Conservation (phyloP, 2,888 invertebrate genomes). For the Agriopis leucophaearia region DNA sequence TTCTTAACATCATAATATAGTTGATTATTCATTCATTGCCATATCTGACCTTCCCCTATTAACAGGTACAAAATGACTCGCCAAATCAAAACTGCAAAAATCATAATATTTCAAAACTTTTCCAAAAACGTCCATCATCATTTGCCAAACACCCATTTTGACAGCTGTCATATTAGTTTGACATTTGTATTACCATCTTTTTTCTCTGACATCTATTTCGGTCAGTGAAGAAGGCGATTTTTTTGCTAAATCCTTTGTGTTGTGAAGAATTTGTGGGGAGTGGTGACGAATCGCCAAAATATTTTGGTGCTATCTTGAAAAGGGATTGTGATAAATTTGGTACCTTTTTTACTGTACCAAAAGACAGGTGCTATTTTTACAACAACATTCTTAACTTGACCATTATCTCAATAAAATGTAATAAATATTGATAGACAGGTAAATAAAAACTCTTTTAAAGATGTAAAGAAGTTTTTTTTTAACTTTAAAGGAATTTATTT, state of each 20-base stretch:
- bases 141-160: slow-evolving; percentile 72
- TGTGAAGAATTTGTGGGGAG: slow-evolving; percentile 37
- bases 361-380: slow-evolving; percentile 35
- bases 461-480: no score
- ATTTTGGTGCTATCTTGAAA: slow-evolving; percentile 53
- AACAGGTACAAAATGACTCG: slow-evolving; percentile 49
- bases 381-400: background rate
- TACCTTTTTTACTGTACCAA: slow-evolving; percentile 44
- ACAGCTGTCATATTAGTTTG: slow-evolving; percentile 81
- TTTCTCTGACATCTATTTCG: slow-evolving; percentile 49
- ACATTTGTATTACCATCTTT: slow-evolving; percentile 69
- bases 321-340: slow-evolving; percentile 50
- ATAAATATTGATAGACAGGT: background rate
- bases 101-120: slow-evolving; percentile 64
- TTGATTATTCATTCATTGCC: no score
- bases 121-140: slow-evolving; percentile 62
- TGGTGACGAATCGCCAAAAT: slow-evolving; percentile 57
- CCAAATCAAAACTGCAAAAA: slow-evolving; percentile 47
- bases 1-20: no score
- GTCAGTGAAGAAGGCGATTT: slow-evolving; percentile 51
- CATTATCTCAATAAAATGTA: background rate
- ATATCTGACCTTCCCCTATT: background rate
- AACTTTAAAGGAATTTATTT: no score
- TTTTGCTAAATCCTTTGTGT: slow-evolving; percentile 47
- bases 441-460: no score